Evolutionary conservation across 2,797 vertebrate genomes (phyloP).

Genomic region (Sciaenops ocellatus): DNA sequence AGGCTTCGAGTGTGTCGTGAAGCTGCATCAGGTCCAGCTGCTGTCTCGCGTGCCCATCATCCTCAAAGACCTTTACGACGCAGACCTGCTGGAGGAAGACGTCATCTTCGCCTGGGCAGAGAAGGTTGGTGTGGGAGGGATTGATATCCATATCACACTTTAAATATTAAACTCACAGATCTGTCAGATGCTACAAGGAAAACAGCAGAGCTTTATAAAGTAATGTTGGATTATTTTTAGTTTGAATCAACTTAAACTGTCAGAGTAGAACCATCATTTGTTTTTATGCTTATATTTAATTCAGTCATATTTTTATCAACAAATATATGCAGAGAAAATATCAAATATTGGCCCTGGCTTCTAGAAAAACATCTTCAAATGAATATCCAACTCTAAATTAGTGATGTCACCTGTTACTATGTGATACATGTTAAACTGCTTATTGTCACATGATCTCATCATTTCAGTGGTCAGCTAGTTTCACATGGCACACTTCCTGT

Average conservation of each 20-base stretch:
- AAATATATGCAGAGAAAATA: too few relatives aligned
- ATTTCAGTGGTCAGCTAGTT: too few relatives aligned
- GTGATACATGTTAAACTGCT: not conserved
- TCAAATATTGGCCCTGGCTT: too few relatives aligned
- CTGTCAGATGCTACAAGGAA: not conserved
- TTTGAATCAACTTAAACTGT: too few relatives aligned
- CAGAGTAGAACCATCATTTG: too few relatives aligned
- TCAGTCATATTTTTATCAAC: too few relatives aligned
- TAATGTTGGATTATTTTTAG: not conserved
- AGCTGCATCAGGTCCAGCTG: constrained; percentile 94
- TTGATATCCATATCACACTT: fast-evolving
- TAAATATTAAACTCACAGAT: not conserved
- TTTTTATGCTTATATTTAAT: too few relatives aligned
- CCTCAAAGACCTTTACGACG: constrained; percentile 97
- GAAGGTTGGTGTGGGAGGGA: constrained; percentile 85
- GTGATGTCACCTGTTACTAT: too few relatives aligned
- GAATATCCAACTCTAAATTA: too few relatives aligned
- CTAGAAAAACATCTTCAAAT: too few relatives aligned
- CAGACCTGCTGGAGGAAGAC: constrained; percentile 96
- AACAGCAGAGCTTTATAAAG: not conserved
- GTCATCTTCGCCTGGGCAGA: constrained; percentile 97
- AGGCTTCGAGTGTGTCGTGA: constrained; percentile 96
- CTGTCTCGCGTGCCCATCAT: constrained; percentile 94
- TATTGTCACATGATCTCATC: not conserved
- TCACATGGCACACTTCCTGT: not conserved